phyloP scores from a whole-genome alignment of 2,113 vertebrate species.

The Oreochromis niloticus region DNA sequence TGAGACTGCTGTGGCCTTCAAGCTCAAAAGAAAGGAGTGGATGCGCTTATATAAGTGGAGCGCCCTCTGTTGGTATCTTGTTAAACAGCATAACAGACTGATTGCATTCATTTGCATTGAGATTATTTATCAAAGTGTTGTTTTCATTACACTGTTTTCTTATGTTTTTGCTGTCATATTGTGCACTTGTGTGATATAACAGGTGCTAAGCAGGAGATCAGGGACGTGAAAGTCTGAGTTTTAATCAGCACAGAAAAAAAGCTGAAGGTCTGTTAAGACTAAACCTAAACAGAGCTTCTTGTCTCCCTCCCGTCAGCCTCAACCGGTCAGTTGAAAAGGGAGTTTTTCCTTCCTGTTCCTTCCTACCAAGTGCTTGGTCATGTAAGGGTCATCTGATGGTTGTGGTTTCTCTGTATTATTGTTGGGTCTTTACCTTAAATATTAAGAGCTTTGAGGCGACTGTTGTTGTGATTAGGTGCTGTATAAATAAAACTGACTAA shows the following conservation, averaged over 20 bases:
- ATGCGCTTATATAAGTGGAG: not conserved
- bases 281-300: not conserved
- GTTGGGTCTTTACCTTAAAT: not conserved
- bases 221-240: not conserved
- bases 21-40: rapidly evolving
- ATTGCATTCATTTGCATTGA: not conserved
- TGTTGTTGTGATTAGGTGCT: not conserved
- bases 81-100: not conserved
- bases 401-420: not conserved
- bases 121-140: not conserved
- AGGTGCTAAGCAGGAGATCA: rapidly evolving
- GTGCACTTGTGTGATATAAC: rapidly evolving
- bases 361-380: not conserved
- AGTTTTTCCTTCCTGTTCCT: not conserved
- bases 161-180: rapidly evolving
- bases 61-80: not conserved
- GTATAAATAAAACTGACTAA: not conserved
- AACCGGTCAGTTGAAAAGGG: not conserved
- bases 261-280: not conserved
- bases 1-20: not conserved
- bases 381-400: not conserved
- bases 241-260: not conserved
- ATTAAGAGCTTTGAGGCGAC: not conserved
- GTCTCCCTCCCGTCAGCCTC: not conserved
- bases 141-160: not conserved